Evolutionary conservation across 2,888 invertebrate species (phyloP), one percentile per base, ranked within the genome.

Genomic region (Hermaeophaga mercurialis): DNA sequence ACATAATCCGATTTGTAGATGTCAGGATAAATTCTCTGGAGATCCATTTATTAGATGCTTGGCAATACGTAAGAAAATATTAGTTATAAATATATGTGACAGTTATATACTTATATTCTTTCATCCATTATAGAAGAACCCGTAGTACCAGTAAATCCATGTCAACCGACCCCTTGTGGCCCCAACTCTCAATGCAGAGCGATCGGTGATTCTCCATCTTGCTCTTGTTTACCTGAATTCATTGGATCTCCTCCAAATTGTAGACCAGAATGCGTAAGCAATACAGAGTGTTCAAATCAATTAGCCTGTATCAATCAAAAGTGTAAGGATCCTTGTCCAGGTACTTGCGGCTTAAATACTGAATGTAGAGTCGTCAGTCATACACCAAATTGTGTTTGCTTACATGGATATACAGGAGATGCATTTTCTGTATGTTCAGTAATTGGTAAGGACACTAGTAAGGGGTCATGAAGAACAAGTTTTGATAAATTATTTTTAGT

Each of bases 1-100:
- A 69, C 90, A 90, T 66, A 85, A 86, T n/a, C 87, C 90, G 6
- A 86, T 87, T 80, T 93, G 93, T 73, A 82, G 85, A 44, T 93
- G 93, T 73, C 79, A 82, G 47, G 76, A 81, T 72, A 84, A 83
- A 59, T 86, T 65, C 59, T 61, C 60, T 8, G 72, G 72, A 24
- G 69, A 72, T 80, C 84, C 88, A 50, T 88, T 87, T 62, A 82
- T 84, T 1, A 82, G 85, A 74, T 89, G 89, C 70, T 82, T 82
- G 68, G 68, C 80, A 43, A 80, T 81, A 69, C 81, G 65, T 65
- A 60, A 59, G 56, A 41, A n/a, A 19, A 43, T 24, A n/a, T n/a
- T 22, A 2, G 8, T 33, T 5, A 33, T 33, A 11, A 33, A 33
- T 33, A 33, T n/a, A n/a, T n/a, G n/a, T n/a, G n/a, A n/a, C 22